Evolutionary conservation across 2,797 vertebrate species (phyloP), one percentile per base, ranked within the genome.

Genomic region (Psittacula echo): DNA sequence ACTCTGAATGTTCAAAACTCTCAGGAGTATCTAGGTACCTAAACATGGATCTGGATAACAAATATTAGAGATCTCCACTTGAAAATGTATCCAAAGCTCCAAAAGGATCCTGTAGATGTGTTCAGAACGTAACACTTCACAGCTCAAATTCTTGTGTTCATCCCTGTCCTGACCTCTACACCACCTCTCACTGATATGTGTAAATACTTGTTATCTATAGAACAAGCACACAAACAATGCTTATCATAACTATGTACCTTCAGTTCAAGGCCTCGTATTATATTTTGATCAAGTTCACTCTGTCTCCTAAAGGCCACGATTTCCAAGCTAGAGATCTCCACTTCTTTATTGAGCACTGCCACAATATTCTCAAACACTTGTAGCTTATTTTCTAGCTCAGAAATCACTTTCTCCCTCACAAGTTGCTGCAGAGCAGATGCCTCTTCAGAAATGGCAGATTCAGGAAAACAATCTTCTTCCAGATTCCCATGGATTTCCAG

Each of bases 291-390:
- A 17, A 96, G 95, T 10, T 98, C 97, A n/a, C 97, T 98, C 92
- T 98, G 98, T 18, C 98, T 97, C 85, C 97, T 96, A 71, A 98
- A 97, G 42, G 98, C 96, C 2, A 87, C 77, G 70, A 98, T 95
- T 22, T 97, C 97, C 74, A 98, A 50, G 68, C 98, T 96, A 2
- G 98, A 98, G 82, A 97, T 97, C 85, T 98, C 98, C 90, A 99
- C 98, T 96, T 99, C 98, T 71, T 98, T 98, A 72, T 98, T 98
- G 85, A 99, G 98, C 71, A 98, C 98, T 0, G 98, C 96, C 9
- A 98, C 97, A 1, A 99, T 98, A 83, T 98, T 98, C 96, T 99
- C 98, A 47, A 98, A 98, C 39, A 98, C 98, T 0, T 98, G 97
- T 23, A 98, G 97, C 89, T 98, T 98, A 34, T 97, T 97, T 74